These are phyloP conservation scores for Parthenolecanium corni DNA, from an alignment of 2,888 invertebrate species.

Conservation along the genomic window DNA sequence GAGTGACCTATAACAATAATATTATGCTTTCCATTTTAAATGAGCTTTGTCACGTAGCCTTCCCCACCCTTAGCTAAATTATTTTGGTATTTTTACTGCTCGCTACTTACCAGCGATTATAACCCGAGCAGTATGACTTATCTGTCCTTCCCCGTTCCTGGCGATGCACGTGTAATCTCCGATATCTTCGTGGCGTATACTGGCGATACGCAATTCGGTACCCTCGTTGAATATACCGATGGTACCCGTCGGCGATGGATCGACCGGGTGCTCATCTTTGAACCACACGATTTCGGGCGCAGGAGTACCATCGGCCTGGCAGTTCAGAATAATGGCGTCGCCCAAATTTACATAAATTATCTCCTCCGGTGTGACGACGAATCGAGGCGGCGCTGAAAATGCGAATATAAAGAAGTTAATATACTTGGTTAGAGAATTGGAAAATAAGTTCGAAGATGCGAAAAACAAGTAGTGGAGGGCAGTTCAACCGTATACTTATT, in stretches of 20 bases:
- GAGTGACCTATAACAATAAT: no score
- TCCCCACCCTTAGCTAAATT: no score
- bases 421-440: no score
- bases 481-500: no score
- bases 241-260: slow-evolving; percentile 73
- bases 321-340: slow-evolving; percentile 89
- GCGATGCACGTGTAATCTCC: slow-evolving; percentile 95
- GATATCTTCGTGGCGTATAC: slow-evolving; percentile 86
- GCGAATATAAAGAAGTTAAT: no score
- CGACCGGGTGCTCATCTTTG: slow-evolving; percentile 85
- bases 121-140: slow-evolving; percentile 88
- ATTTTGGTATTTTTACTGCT: no score
- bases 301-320: slow-evolving; percentile 92
- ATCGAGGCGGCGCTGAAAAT: slow-evolving; percentile 70
- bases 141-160: slow-evolving; percentile 88
- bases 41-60: no score
- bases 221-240: slow-evolving; percentile 87
- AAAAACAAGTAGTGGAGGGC: no score
- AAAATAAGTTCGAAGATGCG: no score
- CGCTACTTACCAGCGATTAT: slow-evolving; percentile 76
- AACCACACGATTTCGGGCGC: slow-evolving; percentile 93
- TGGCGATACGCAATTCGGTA: slow-evolving; percentile 83
- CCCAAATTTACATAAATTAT: slow-evolving; percentile 94
- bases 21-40: no score
- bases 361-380: slow-evolving; percentile 89